These are phyloP conservation scores for Sebastolobus altivelis DNA, from an alignment of 2,797 vertebrate genomes.

Conservation along the genomic window DNA sequence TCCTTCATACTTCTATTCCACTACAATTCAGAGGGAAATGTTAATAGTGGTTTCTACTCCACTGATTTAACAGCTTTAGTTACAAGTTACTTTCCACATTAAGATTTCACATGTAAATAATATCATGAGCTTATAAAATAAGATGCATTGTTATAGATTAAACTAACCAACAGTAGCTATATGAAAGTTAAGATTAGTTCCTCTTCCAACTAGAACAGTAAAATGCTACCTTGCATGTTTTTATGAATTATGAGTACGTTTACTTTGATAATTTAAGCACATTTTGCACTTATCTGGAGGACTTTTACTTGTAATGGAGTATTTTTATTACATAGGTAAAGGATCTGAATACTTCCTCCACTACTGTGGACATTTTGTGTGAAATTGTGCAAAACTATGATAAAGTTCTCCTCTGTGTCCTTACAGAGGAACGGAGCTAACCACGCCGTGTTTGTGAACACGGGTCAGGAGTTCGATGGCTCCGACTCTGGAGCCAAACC, in stretches of 20 bases:
- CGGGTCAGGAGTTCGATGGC: conserved; percentile 95
- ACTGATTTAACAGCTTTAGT: no score
- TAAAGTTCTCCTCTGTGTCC: not conserved
- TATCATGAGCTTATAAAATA: no score
- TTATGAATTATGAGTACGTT: no score
- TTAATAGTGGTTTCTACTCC: no score
- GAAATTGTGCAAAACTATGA: not conserved
- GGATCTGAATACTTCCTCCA: not conserved
- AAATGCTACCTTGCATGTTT: no score
- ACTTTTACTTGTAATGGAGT: no score
- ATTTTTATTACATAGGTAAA: not conserved
- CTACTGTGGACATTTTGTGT: not conserved
- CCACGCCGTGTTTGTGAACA: conserved; percentile 93
- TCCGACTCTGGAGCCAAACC: conserved; percentile 93
- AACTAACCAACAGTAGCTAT: no score
- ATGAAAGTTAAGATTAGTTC: not conserved
- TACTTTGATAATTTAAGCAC: no score
- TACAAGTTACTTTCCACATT: not conserved
- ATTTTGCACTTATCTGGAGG: no score
- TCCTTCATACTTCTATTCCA: no score
- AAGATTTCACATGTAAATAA: not conserved
- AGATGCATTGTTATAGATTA: not conserved
- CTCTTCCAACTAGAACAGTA: not conserved
- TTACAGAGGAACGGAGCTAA: conserved; percentile 92
- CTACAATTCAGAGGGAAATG: no score